These are phyloP conservation scores for Amblyornis subalaris DNA, from an alignment of 2,113 vertebrate species.

Conservation along the genomic window DNA sequence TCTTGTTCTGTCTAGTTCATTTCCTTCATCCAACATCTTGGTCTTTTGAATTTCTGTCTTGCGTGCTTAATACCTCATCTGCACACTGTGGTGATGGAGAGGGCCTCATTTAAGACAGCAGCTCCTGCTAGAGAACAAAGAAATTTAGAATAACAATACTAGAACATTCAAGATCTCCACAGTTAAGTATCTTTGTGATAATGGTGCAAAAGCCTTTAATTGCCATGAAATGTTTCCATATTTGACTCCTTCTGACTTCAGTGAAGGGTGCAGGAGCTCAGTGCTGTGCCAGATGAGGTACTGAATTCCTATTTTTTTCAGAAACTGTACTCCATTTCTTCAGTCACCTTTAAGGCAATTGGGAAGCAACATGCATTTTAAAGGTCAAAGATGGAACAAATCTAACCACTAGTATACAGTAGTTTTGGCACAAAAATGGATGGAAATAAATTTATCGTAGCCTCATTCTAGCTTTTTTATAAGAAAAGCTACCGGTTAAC, in stretches of 20 bases:
- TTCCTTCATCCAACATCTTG: not conserved
- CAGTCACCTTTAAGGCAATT: not conserved
- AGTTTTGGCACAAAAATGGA: not conserved
- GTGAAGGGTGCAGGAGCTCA: not conserved
- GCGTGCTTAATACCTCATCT: not conserved
- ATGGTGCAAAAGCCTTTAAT: not conserved
- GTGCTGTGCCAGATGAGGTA: not conserved
- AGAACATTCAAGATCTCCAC: not conserved
- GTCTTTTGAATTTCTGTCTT: not conserved
- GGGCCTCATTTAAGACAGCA: not conserved
- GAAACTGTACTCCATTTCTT: not conserved
- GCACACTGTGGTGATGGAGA: accelerated
- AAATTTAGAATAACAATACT: not conserved
- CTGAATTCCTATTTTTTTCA: not conserved
- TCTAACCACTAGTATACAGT: not conserved
- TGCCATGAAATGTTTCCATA: not conserved
- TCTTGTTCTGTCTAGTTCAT: not conserved
- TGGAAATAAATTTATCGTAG: not conserved
- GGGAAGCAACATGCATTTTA: not conserved
- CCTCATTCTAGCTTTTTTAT: not conserved
- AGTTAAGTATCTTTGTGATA: not conserved
- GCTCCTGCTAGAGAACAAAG: not conserved
- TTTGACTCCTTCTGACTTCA: not conserved
- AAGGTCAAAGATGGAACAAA: not conserved
- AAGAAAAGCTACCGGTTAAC: not conserved